Evolutionary conservation across 2,113 vertebrate genomes (phyloP), one percentile per base, ranked within the genome.

Genomic region (Anolis sagrei): DNA sequence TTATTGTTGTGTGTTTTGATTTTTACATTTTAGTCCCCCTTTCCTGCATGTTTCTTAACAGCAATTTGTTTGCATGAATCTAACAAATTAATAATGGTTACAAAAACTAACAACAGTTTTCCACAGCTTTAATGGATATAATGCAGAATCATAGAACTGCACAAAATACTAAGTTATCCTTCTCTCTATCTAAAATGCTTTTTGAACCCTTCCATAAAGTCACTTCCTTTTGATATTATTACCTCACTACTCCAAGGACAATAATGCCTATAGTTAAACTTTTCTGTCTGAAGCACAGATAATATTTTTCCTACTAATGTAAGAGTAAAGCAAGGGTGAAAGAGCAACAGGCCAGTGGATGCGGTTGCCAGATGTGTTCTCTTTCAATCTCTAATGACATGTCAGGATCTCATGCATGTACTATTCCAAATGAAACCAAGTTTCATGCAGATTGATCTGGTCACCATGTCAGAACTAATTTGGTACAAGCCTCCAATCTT

Each of bases 401-500:
- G 11, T 0, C 0, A 70, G 0, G 48, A 2, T 62, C 73, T 84
- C 49, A 0, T 3, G 48, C 3, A 13, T 16, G 5, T 25, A 75
- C 66, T 36, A 54, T 5, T 80, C 61, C 75, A 64, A 1, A 1
- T 74, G 3, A 72, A 5, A 82, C 21, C 27, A 76, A 36, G 0
- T 79, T 86, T 88, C 7, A 54, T 82, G 79, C 3, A 61, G 13
- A 62, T 18, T 77, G 2, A 89, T 88, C 75, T 70, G 72, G 19
- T 61, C 62, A 84, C 81, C 75, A 5, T 6, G 6, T 23, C 88
- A 66, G 58, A 68, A 81, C 84, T 86, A 86, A 85, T 90, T 93
- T 86, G 21, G 44, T 2, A 4, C 0, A 14, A 11, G 82, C 88
- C 87, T 88, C 73, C 87, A 44, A 25, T 76, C 1, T 0, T 77